Conservation (phyloP, 2,113 vertebrate species). For the Bambusicola thoracicus region DNA sequence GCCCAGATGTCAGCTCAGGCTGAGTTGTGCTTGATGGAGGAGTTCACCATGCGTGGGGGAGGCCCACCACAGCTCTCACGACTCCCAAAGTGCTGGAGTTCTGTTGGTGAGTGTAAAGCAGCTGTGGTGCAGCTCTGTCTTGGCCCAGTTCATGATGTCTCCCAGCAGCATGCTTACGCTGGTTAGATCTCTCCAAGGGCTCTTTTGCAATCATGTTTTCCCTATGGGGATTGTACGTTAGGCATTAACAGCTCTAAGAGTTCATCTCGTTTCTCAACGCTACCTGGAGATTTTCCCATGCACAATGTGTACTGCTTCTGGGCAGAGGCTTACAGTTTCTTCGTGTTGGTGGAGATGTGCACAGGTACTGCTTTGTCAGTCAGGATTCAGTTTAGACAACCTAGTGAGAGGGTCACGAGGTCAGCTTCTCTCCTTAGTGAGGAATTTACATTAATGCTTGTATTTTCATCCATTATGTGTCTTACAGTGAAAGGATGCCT, state of each 20-base stretch:
- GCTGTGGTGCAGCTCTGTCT: background rate
- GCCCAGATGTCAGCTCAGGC: rapidly evolving
- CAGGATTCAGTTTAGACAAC: background rate
- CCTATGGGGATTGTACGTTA: background rate
- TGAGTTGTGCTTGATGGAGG: rapidly evolving
- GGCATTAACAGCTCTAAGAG: background rate
- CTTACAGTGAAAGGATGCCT: background rate
- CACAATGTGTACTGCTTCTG: background rate
- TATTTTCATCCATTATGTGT: background rate
- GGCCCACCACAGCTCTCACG: background rate
- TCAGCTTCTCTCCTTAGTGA: background rate
- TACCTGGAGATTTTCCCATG: background rate
- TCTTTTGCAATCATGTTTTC: background rate
- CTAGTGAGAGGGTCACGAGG: background rate
- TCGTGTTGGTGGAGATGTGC: background rate
- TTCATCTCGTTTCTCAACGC: background rate
- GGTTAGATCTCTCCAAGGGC: background rate
- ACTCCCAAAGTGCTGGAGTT: background rate
- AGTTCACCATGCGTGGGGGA: background rate
- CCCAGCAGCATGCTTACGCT: rapidly evolving
- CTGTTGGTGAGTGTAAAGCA: background rate
- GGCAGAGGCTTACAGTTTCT: background rate
- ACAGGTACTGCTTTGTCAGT: background rate
- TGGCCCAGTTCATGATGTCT: background rate
- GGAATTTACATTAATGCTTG: background rate